These are phyloP conservation scores for Gallinago nigripennis DNA, from an alignment of 2,797 vertebrate species.

Conservation along the genomic window DNA sequence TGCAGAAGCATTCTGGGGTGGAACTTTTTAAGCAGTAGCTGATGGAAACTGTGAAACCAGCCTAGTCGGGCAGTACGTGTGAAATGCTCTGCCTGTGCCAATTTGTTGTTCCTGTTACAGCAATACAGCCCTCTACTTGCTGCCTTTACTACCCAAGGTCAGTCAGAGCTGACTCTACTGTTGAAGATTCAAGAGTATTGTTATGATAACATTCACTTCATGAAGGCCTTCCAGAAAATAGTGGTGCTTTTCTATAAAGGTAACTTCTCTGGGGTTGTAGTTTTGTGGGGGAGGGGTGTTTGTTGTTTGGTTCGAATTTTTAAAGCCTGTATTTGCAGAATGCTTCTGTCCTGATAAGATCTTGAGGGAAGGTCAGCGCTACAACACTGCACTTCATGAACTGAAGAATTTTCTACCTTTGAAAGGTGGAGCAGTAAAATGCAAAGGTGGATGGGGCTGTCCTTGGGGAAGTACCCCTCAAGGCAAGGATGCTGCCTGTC, in stretches of 20 bases:
- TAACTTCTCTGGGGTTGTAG: conserved; percentile 20
- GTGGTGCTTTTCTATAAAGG: conserved; percentile 99
- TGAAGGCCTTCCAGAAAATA: conserved; percentile 99
- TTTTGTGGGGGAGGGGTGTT: neutral
- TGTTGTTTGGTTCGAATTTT: neutral
- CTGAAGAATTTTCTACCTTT: neutral
- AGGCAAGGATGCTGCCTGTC: neutral
- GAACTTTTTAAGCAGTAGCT: neutral
- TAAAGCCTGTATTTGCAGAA: neutral
- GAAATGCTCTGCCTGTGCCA: neutral
- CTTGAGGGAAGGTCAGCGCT: neutral
- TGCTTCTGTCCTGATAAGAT: neutral
- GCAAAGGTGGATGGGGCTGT: neutral
- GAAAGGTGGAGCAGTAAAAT: neutral
- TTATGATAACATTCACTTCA: conserved; percentile 99
- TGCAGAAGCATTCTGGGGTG: neutral
- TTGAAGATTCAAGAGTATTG: conserved; percentile 98
- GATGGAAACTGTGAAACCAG: neutral
- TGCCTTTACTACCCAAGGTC: conserved; percentile 94
- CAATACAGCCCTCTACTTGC: conserved; percentile 97
- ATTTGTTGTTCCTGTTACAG: conserved; percentile 69
- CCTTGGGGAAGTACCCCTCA: neutral
- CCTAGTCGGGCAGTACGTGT: accelerated
- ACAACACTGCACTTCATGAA: neutral
- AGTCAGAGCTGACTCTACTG: conserved; percentile 93